Base-by-base conservation (phyloP, 2,888 invertebrate species). In the Platynereis dumerilii region DNA sequence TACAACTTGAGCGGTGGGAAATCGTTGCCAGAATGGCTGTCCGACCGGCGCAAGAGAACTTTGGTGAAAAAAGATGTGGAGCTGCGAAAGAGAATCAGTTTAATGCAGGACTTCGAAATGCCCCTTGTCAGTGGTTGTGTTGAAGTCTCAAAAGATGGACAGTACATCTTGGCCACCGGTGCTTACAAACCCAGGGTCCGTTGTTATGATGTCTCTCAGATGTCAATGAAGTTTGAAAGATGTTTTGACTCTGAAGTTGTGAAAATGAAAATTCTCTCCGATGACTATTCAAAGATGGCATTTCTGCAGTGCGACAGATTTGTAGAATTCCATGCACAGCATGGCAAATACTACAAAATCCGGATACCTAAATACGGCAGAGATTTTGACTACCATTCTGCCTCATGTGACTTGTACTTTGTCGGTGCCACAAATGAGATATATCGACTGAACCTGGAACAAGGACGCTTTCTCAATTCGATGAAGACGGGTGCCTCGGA, bases 91-190 rank as follows among this genome's bases (percentile, higher is more conserved):
- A 88, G 96, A 79, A 94, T 99, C 75, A 94, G 98, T 85, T 89
- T 99, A 52, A 93, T 99, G 72, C 99, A 99, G 86, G 99, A 99
- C 81, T 99, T 99, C 87, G 94, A 96, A 75, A 99, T 99, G 99
- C 98, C 99, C 28, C 94, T 91, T 58, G 89, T 98, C 0, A 95
- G 96, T 79, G 91, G 91, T 22, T 89, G 90, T 60, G 88, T 99
- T 27, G 88, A 90, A 77, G 88, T 94, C 70, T 93, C 97, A 10
- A 91, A 89, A 74, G 97, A 99, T 87, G 92, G 93, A 22, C 92
- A 96, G 72, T 96, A 92, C 80, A 90, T 99, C 69, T 87, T 96
- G 80, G 92, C 93, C 1, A 91, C 96, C 42, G 98, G 98, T n/a
- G 81, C 85, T 3, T 99, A 99, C 83, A 99, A 99, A 81, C 99